Conservation (phyloP, 2,888 invertebrate species). For the Nemoura dubitans region DNA sequence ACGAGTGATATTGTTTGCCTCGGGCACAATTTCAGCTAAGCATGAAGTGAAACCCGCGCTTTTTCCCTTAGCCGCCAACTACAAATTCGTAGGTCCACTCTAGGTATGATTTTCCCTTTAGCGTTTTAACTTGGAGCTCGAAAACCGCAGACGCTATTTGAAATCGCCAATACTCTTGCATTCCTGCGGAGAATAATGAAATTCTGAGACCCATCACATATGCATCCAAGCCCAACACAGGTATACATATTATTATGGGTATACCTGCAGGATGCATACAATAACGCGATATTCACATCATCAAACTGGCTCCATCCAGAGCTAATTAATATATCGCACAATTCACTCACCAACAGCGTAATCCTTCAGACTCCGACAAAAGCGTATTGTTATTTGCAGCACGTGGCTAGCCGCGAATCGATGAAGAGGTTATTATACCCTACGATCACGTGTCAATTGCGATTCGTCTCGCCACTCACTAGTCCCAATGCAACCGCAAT, state of each 20-base stretch:
- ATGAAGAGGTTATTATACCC: constrained; percentile 3
- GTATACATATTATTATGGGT: too few relatives aligned
- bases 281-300: neutral
- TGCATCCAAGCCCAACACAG: neutral
- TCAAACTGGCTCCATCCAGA: neutral
- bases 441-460: neutral
- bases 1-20: neutral
- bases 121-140: neutral
- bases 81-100: neutral
- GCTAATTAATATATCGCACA: constrained; percentile 12
- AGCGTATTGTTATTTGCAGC: neutral
- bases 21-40: neutral
- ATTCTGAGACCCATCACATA: neutral
- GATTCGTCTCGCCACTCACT: neutral
- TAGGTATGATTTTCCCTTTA: neutral
- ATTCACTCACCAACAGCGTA: neutral
- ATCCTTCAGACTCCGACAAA: neutral
- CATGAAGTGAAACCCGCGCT: neutral
- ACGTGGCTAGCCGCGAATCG: neutral
- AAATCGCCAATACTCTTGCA: neutral
- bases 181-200: neutral
- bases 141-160: neutral
- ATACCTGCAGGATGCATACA: neutral
- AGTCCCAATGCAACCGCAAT: neutral
- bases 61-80: neutral